A percentile compares a stretch with the other conserved stretches of the same genome.
Evolutionary conservation across 64 coral and sea anemone genomes (phyloP).

Genomic region (Dendrophyllia cribrosa): DNA sequence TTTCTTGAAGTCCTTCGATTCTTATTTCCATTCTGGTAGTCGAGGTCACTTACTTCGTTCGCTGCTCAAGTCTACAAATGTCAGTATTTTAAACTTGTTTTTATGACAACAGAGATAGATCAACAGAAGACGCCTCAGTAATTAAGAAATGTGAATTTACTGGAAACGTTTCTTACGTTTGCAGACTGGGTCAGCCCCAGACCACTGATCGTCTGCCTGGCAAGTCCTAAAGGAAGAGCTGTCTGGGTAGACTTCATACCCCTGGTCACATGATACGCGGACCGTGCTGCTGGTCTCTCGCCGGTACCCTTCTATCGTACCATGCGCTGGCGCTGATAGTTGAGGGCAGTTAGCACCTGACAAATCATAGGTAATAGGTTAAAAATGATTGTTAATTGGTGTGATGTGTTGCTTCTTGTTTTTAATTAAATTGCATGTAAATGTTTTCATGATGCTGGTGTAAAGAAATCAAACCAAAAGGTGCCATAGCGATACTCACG

Average conservation of each 20-base stretch:
- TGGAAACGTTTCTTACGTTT: constrained; percentile 55
- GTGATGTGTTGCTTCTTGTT: too few species aligned
- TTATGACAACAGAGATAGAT: background rate
- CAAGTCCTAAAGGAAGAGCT: constrained; percentile 88
- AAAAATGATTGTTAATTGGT: too few species aligned
- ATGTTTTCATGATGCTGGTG: too few species aligned
- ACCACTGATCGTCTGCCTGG: constrained; percentile 77
- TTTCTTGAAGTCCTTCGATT: too few species aligned
- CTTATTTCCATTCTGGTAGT: too few species aligned
- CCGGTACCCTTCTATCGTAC: constrained; percentile 83
- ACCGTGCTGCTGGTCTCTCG: constrained; percentile 87
- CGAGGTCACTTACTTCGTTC: too few species aligned
- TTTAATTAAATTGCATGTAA: too few species aligned
- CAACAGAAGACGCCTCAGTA: too few species aligned
- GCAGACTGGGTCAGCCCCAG: constrained; percentile 87
- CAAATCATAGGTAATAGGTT: background rate
- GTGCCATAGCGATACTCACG: constrained; percentile 60
- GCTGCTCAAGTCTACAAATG: too few species aligned
- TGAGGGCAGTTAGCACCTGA: constrained; percentile 87
- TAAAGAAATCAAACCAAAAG: too few species aligned
- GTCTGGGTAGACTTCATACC: constrained; percentile 82
- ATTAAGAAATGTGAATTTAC: background rate
- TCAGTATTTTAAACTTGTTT: too few species aligned
- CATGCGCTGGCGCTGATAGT: constrained; percentile 78
- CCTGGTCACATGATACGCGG: constrained; percentile 82